A percentile compares a stretch with the other conserved stretches of the same genome.
These are phyloP conservation scores for Cheirogaleus medius DNA, from an alignment of 2,113 vertebrate genomes.

Conservation along the genomic window DNA sequence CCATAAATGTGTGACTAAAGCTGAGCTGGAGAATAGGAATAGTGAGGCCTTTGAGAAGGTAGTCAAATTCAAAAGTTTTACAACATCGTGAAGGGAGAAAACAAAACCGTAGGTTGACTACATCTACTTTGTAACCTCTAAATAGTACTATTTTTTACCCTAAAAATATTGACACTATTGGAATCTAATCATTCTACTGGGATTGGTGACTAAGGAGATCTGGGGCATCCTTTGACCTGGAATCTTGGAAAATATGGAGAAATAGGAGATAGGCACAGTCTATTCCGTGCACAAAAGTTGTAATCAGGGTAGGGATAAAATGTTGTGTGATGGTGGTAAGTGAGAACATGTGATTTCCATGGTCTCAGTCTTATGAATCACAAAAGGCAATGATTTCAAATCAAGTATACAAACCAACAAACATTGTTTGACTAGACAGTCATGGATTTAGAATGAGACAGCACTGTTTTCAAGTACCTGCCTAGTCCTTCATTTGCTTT, in stretches of 20 bases:
- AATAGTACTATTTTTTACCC: background rate
- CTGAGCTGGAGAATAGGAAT: background rate
- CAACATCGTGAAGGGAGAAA: background rate
- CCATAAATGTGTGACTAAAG: background rate
- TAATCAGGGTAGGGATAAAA: background rate
- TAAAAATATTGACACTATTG: background rate
- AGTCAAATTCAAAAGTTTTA: background rate
- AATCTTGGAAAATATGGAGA: background rate
- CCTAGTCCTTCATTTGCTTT: background rate
- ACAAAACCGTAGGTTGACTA: background rate
- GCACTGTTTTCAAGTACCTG: background rate
- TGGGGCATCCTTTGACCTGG: background rate
- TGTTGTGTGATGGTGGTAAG: accelerated
- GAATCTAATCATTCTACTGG: background rate
- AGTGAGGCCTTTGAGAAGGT: background rate
- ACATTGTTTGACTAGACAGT: background rate
- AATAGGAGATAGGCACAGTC: background rate
- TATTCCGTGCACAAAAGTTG: background rate
- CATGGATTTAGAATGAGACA: background rate
- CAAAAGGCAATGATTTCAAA: background rate
- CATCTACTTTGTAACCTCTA: background rate
- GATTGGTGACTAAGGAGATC: background rate
- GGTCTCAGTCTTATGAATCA: background rate
- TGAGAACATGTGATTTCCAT: background rate
- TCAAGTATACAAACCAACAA: background rate